Evolutionary conservation across 1,140 invertebrate species (phyloP), one percentile per base, ranked within the genome.

Genomic region (Macrostomum lignano): DNA sequence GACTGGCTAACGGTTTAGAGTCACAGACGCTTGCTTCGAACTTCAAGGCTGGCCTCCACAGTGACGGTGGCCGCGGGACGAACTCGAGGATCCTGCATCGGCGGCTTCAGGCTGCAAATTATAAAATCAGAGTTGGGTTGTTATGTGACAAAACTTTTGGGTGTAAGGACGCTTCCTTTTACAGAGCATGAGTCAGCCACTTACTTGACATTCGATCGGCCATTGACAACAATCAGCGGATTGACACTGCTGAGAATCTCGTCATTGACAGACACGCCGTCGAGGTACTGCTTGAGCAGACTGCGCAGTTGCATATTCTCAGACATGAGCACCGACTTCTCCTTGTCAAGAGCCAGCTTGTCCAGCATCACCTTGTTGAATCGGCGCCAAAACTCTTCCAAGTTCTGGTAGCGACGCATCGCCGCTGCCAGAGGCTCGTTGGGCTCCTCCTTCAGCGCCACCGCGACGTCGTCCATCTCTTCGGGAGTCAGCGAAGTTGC

Each of bases 321-420:
- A 14, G 42, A 37, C 14, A 44, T 25, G 25, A 59, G 25, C 0
- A 39, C 42, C 29, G 45, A 41, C 29, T 48, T 49, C 38, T 60
- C 55, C 38, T 58, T 56, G 28, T 53, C 47, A 23, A 59, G 36
- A 7, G 51, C 50, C 7, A 51, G 35, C 23, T 51, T 53, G 38
- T 60, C 56, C 17, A 60, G 38, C 14, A 47, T 32, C 0, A 58
- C 58, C 40, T 58, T 56, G 42, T 58, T 58, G 39, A 47, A 58
- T 9, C 56, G 40, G 35, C 55, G 56, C 56, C 58, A 59, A 40
- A 58, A 59, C 36, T 55, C 55, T 22, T 58, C 55, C 36, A 58
- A 28, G 4, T 42, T 33, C 13, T 37, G 33, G 38, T 52, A 55
- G 25, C 55, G 49, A 38, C 49, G 43, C 51, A 56, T 52, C 3